These are phyloP conservation scores for Linurgus olivaceus DNA, from an alignment of 2,797 vertebrate genomes.

Conservation along the genomic window DNA sequence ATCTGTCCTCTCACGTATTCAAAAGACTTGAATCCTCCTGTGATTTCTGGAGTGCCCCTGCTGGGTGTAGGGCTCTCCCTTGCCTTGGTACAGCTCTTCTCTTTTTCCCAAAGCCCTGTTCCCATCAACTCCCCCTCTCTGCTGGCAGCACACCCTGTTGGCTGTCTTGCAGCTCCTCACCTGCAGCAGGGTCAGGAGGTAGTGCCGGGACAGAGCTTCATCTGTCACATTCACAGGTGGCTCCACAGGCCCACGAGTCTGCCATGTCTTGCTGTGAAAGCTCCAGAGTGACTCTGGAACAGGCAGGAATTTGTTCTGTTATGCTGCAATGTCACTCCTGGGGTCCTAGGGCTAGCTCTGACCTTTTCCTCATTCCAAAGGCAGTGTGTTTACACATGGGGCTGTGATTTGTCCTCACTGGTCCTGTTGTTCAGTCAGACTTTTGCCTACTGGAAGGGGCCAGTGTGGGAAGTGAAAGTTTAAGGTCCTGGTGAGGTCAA, in stretches of 20 bases:
- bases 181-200: background rate
- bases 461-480: background rate
- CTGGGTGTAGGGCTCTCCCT: accelerated
- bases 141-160: background rate
- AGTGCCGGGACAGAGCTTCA: accelerated
- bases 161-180: accelerated
- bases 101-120: too few relatives aligned
- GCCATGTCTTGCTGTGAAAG: background rate
- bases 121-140: background rate
- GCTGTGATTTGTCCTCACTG: background rate
- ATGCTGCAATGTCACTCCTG: too few relatives aligned
- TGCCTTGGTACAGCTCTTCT: background rate
- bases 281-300: background rate
- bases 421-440: background rate
- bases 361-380: background rate
- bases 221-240: accelerated
- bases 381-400: background rate
- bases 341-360: background rate
- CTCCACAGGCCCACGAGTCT: background rate
- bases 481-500: background rate
- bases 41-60: background rate
- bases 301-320: background rate
- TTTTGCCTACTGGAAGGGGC: background rate
- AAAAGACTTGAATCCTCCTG: background rate
- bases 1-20: background rate